Conservation (phyloP, 2,113 vertebrate genomes). For the Trinectes maculatus region DNA sequence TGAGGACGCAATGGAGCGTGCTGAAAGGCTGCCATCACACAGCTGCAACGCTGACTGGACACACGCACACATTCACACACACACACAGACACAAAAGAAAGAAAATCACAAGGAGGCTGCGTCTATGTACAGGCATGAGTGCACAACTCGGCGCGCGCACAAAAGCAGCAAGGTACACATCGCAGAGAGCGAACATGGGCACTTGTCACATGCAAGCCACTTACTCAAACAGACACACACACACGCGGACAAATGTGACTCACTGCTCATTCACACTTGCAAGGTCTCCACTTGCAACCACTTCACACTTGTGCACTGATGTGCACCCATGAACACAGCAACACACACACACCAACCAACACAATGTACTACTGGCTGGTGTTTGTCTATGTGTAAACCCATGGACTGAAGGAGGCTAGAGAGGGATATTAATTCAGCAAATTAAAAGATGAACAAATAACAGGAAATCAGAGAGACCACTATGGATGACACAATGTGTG, state of each 20-base stretch:
- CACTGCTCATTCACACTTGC: constrained; percentile 59
- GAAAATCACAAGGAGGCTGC: neutral
- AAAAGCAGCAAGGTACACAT: constrained; percentile 19
- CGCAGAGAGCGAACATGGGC: constrained; percentile 37
- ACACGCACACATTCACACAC: constrained; percentile 10
- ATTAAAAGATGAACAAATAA: constrained; percentile 5
- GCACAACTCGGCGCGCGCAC: constrained; percentile 16
- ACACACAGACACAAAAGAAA: constrained; percentile 6
- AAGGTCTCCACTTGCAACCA: constrained; percentile 36
- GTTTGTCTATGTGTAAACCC: constrained; percentile 11
- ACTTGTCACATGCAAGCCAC: constrained; percentile 46
- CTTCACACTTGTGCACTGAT: constrained; percentile 51
- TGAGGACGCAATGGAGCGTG: constrained; percentile 70
- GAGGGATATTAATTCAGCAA: constrained; percentile 17
- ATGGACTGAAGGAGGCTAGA: constrained; percentile 11
- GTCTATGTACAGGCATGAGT: constrained; percentile 11
- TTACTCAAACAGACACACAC: constrained; percentile 28
- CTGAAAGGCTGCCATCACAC: constrained; percentile 65
- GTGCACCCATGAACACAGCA: constrained; percentile 1
- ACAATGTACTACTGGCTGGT: constrained; percentile 11
- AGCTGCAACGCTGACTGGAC: constrained; percentile 71
- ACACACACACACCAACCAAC: neutral
- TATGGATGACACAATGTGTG: too few species aligned
- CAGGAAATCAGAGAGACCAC: neutral
- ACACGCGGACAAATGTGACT: constrained; percentile 12